A percentile compares a stretch with the other conserved stretches of the same genome.
phyloP scores from a whole-genome alignment of 37 sponge, comb jelly and placozoan species.

The Axinella damicornis region DNA sequence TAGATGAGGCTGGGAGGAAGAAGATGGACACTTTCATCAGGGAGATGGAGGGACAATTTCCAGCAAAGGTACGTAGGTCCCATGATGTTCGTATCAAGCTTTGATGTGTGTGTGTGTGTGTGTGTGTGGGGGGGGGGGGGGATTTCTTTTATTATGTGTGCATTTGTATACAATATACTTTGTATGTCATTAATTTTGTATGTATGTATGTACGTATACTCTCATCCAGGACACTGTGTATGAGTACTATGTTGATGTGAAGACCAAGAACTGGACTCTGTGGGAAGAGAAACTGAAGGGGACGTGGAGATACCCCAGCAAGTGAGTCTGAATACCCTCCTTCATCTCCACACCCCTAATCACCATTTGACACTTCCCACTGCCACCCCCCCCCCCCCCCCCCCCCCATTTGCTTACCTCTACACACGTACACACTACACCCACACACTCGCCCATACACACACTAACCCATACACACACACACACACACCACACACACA shows the following conservation, averaged over 20 bases:
- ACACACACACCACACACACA: no score
- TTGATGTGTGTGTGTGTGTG: background rate
- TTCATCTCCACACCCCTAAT: no score
- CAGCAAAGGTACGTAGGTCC: conserved; percentile 79
- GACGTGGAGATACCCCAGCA: conserved; percentile 88
- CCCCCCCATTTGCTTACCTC: no score
- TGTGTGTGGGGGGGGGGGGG: no score
- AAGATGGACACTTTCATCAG: conserved; percentile 95
- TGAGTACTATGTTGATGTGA: conserved; percentile 97
- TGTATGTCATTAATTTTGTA: no score
- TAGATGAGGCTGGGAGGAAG: conserved; percentile 94
- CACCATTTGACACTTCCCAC: no score
- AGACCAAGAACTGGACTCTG: conserved; percentile 89
- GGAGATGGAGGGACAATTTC: conserved; percentile 96
- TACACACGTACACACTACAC: no score
- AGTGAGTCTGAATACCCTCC: no score
- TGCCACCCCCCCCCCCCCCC: no score
- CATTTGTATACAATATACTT: background rate
- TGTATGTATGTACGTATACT: background rate
- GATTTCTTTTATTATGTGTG: no score
- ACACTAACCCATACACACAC: background rate
- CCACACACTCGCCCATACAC: background rate
- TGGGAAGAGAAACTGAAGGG: conserved; percentile 97
- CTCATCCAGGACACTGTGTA: conserved; percentile 91
- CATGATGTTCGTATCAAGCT: no score